These are phyloP conservation scores for Cheilosia vulpina DNA, from an alignment of 2,888 invertebrate species.

Conservation along the genomic window DNA sequence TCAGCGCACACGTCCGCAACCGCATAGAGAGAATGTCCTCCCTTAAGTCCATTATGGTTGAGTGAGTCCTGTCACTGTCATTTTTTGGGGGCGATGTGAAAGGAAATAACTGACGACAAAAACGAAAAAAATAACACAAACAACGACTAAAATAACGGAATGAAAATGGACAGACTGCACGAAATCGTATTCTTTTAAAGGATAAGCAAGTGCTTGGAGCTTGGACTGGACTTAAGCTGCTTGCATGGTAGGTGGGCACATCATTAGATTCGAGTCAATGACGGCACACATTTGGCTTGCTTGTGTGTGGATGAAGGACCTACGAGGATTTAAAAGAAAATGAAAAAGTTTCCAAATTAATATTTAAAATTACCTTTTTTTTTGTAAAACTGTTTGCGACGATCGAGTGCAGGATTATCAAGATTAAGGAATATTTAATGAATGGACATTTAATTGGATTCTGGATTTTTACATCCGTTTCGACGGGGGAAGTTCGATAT, in stretches of 20 bases:
- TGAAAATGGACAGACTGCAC: conserved; percentile 41
- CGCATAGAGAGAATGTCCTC: conserved; percentile 72
- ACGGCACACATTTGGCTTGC: not conserved
- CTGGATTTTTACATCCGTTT: not conserved
- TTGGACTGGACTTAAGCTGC: conserved; percentile 37
- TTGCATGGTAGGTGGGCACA: conserved; percentile 23
- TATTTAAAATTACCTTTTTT: conserved; percentile 24
- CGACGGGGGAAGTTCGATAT: not conserved
- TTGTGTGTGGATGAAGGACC: too few relatives aligned
- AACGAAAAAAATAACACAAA: conserved; percentile 7
- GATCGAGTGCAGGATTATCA: conserved; percentile 4
- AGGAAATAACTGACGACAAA: conserved; percentile 63
- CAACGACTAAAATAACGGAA: conserved; percentile 15
- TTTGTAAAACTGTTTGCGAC: conserved; percentile 5
- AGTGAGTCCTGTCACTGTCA: conserved; percentile 75
- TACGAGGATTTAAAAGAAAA: not conserved
- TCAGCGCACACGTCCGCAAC: conserved; percentile 34
- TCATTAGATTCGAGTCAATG: conserved; percentile 1
- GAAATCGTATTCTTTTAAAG: conserved; percentile 57
- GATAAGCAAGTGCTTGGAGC: conserved; percentile 45
- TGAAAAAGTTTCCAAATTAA: conserved; percentile 31
- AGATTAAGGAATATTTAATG: conserved; percentile 9
- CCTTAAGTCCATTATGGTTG: conserved; percentile 77
- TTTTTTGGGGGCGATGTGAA: conserved; percentile 67
- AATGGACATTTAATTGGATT: conserved; percentile 18